phyloP scores from a whole-genome alignment of 2,888 invertebrate species.

The Rosalia funebris region DNA sequence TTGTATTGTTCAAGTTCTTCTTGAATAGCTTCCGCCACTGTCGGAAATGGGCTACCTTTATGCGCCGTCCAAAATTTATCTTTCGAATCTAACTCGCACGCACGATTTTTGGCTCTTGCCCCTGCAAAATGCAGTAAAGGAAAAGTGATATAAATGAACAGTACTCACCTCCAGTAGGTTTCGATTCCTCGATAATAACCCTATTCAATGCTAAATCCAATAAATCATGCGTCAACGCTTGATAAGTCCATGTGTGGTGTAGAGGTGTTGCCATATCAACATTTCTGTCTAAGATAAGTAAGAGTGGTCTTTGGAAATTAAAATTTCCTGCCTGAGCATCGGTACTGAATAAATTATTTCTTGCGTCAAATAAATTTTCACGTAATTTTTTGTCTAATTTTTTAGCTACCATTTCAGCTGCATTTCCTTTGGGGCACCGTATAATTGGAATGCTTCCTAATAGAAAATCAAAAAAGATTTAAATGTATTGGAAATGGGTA shows the following conservation, averaged over 20 bases:
- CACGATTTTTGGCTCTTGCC: conserved; percentile 80
- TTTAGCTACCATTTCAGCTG: conserved; percentile 98
- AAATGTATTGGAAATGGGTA: too few species aligned
- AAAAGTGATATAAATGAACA: too few species aligned
- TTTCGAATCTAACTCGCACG: conserved; percentile 88
- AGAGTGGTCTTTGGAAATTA: conserved; percentile 92
- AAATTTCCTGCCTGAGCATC: conserved; percentile 81
- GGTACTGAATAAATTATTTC: conserved; percentile 94
- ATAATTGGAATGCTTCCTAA: conserved; percentile 88
- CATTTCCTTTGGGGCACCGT: conserved; percentile 92
- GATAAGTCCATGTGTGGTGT: conserved; percentile 99
- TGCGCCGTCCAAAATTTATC: conserved; percentile 95
- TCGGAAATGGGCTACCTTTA: conserved; percentile 93
- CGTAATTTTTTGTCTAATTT: conserved; percentile 96
- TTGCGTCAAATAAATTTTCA: conserved; percentile 95
- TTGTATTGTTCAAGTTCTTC: conserved; percentile 94
- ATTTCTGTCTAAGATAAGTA: conserved; percentile 92
- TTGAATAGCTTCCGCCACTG: conserved; percentile 98
- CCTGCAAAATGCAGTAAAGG: too few species aligned
- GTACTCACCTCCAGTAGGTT: conserved; percentile 53
- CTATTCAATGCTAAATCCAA: conserved; percentile 91
- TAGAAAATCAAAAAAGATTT: too few species aligned
- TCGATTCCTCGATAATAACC: conserved; percentile 60
- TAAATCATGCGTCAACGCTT: conserved; percentile 97
- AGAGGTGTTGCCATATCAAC: conserved; percentile 97